Evolutionary conservation across 2,113 vertebrate genomes (phyloP).

Genomic region (Microtus pennsylvanicus): DNA sequence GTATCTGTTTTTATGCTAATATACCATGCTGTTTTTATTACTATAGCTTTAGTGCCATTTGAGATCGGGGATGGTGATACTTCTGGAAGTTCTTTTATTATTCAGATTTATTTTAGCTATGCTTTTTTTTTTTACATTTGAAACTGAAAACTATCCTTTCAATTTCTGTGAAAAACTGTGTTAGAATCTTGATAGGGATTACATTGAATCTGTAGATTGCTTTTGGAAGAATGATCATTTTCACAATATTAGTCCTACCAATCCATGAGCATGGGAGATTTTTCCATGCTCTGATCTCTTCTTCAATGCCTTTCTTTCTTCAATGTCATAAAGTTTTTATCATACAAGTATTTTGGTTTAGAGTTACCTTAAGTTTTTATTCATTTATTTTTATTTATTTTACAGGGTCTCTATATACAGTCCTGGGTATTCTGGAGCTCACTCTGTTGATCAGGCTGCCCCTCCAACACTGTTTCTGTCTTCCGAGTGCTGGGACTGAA

Average conservation of each 20-base stretch:
- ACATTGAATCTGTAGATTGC: not conserved
- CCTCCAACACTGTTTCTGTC: not conserved
- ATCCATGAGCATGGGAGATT: not conserved
- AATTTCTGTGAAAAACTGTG: not conserved
- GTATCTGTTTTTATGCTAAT: not conserved
- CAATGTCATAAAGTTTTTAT: too few species aligned
- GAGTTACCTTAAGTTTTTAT: too few species aligned
- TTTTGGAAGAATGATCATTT: not conserved
- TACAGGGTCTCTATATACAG: not conserved
- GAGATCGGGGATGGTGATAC: not conserved
- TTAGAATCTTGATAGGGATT: not conserved
- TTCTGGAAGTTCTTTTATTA: not conserved
- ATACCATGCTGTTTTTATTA: not conserved
- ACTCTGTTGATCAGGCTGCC: too few species aligned
- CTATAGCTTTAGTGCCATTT: not conserved
- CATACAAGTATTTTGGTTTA: too few species aligned
- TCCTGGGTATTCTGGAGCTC: not conserved
- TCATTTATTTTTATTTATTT: not conserved
- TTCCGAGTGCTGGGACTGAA: not conserved
- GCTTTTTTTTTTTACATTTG: not conserved
- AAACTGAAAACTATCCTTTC: not conserved
- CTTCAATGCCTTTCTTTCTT: too few species aligned
- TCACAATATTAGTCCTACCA: not conserved
- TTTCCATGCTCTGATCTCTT: not conserved
- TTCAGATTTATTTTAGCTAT: not conserved